Conservation (phyloP, 2,113 vertebrate species). For the Meles meles region DNA sequence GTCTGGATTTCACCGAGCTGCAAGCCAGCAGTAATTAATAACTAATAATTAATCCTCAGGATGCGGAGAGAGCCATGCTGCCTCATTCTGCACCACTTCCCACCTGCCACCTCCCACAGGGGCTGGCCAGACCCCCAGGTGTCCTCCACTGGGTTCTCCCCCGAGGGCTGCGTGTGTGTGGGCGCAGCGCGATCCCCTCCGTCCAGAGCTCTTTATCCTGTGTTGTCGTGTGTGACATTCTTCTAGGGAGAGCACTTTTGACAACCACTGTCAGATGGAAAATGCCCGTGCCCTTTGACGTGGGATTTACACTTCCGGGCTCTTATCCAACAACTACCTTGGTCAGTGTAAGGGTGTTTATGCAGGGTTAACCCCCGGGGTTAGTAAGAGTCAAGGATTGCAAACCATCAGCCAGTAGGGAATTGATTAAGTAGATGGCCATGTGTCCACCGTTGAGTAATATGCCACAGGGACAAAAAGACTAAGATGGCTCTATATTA, state of each 20-base stretch:
- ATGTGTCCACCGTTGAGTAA: fast-evolving
- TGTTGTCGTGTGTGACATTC: neutral
- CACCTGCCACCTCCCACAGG: fast-evolving
- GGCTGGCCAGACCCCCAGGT: neutral
- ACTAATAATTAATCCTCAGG: neutral
- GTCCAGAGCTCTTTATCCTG: neutral
- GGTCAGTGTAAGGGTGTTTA: neutral
- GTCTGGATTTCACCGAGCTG: neutral
- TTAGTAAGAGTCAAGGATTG: neutral
- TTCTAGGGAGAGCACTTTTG: neutral
- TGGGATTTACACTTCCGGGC: neutral
- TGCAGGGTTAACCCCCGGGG: fast-evolving
- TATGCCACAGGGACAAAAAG: no score
- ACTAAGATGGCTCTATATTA: neutral
- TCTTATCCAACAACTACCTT: neutral
- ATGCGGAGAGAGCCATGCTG: neutral
- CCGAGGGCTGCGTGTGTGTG: fast-evolving
- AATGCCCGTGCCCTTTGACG: neutral
- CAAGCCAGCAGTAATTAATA: neutral
- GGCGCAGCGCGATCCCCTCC: neutral
- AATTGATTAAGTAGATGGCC: fast-evolving
- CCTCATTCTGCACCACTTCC: fast-evolving
- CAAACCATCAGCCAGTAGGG: neutral
- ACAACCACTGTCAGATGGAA: neutral
- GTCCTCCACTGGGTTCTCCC: fast-evolving